Evolutionary conservation across 2,113 vertebrate genomes (phyloP), one percentile per base, ranked within the genome.

Genomic region (Seriola dumerili): DNA sequence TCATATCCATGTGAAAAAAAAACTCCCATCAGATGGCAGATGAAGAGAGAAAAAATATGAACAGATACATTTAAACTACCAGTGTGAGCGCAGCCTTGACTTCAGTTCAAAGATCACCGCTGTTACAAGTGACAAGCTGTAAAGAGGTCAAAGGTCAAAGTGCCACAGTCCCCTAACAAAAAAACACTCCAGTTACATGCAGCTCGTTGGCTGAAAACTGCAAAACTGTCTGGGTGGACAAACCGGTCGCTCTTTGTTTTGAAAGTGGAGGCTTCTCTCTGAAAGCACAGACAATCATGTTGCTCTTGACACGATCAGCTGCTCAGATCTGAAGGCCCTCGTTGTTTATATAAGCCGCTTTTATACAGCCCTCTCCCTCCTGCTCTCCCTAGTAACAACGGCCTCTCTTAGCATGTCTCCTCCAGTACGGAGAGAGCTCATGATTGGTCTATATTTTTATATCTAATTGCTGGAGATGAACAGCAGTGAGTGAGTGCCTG

Each of bases 361-460:
- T 81, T 82, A 78, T 86, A 81, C 50, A 74, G 74, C 57, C 80
- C 72, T 46, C 62, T 66, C 73, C 57, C 73, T 44, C n/a, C 77
- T 80, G 76, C 88, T 95, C 87, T 95, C 82, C 93, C 94, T 85
- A 55, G 94, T 90, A 95, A 95, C 94, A 94, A 84, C 83, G 23
- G 82, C 71, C 79, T 80, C 88, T 85, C 91, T 87, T 38, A 81
- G 90, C 70, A 77, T 65, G 68, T 85, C 92, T 93, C 85, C 89
- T 92, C 83, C 79, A 85, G 75, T 19, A 32, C 85, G 16, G 29
- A 69, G 32, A 29, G 17, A 67, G 86, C 71, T 74, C 78, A 29
- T 68, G 91, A 95, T 95, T 95, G 95, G 94, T 91, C 90, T 85
- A 91, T 95, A 95, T 95, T 95, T 95, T 94, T 94, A 92, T 89